Base-by-base conservation (phyloP, 2,113 vertebrate species). In the Seriola rivoliana region DNA sequence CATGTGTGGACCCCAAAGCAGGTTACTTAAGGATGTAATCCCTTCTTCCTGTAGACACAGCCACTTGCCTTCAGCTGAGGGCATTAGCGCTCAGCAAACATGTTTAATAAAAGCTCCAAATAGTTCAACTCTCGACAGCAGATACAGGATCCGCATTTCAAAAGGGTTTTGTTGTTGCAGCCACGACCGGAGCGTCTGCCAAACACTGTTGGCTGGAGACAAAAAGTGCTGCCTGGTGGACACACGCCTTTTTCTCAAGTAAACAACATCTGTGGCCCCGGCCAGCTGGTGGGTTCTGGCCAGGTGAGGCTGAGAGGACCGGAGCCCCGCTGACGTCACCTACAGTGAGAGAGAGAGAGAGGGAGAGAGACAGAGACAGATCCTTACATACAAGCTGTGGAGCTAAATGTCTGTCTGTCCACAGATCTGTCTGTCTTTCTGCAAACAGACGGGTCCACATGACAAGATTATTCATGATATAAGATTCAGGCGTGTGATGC, bases 191-290 rank as follows among this genome's bases (percentile, higher is more conserved):
- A 83, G 14, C 69, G 48, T 82, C 85, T 74, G 78, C 62, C 57
- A 64, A 72, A 73, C 65, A 46, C 58, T 57, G 63, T 25, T 63
- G 73, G 57, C 70, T 82, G 29, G 40, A 82, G 64, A 66, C 13
- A 76, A 44, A 71, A 77, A 68, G 46, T 71, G 57, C 60, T 46
- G 13, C 55, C 59, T 38, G 36, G 29, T 83, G 55, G 69, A 78
- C 76, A 60, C 36, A 38, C 60, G 52, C 60, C 63, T 67, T 48
- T 55, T 71, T 16, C 63, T 85, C 78, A 44, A 13, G 81, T 81
- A 89, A 91, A 87, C 86, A 91, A 82, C 76, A 87, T 82, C 78
- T 36, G 68, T 78, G 79, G 81, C 46, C 81, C 59, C 9, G 4
- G n/a, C 64, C 80, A 78, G 63, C 71, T 72, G 73, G 66, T 8